These are phyloP conservation scores for Drosophila nigrodunni DNA, from an alignment of 1,140 invertebrate genomes.

Conservation along the genomic window DNA sequence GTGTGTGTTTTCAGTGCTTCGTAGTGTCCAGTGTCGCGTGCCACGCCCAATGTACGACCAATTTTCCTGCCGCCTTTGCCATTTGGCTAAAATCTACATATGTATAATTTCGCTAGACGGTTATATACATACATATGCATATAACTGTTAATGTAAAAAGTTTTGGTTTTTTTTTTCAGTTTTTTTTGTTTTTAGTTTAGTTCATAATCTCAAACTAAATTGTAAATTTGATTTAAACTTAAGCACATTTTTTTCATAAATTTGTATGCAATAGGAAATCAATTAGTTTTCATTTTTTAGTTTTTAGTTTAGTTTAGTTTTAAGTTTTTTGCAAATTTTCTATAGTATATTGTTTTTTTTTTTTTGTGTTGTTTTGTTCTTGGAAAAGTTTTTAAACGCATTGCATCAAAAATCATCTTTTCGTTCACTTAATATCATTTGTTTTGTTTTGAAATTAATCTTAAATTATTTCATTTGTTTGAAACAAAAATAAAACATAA, in stretches of 20 bases:
- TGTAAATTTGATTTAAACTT: slow-evolving; percentile 82
- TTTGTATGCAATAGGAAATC: slow-evolving; percentile 75
- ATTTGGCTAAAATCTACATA: slow-evolving; percentile 54
- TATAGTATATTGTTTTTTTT: not conserved
- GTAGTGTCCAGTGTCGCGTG: slow-evolving; percentile 12
- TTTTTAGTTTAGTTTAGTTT: slow-evolving; percentile 23
- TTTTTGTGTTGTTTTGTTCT: slow-evolving; percentile 11
- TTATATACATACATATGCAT: slow-evolving; percentile 56
- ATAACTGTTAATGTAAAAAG: slow-evolving; percentile 48
- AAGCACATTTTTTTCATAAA: slow-evolving; percentile 75
- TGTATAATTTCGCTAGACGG: slow-evolving; percentile 69
- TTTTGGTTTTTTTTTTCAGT: slow-evolving; percentile 15
- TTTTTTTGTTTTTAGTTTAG: slow-evolving; percentile 5
- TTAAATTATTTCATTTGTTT: slow-evolving; percentile 57
- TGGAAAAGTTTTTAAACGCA: slow-evolving; percentile 50
- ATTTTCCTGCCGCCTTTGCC: slow-evolving; percentile 34
- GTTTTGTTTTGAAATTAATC: slow-evolving; percentile 42
- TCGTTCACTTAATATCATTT: slow-evolving; percentile 65
- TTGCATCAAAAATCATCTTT: slow-evolving; percentile 48
- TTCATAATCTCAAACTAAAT: slow-evolving; percentile 77
- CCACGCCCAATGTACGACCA: slow-evolving; percentile 36
- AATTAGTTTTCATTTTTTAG: slow-evolving; percentile 58
- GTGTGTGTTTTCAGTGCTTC: not conserved
- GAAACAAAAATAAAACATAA: slow-evolving; percentile 43
- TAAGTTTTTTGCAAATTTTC: slow-evolving; percentile 37